Evolutionary conservation across 2,888 invertebrate genomes (phyloP).

Genomic region (Epinotia bilunana): DNA sequence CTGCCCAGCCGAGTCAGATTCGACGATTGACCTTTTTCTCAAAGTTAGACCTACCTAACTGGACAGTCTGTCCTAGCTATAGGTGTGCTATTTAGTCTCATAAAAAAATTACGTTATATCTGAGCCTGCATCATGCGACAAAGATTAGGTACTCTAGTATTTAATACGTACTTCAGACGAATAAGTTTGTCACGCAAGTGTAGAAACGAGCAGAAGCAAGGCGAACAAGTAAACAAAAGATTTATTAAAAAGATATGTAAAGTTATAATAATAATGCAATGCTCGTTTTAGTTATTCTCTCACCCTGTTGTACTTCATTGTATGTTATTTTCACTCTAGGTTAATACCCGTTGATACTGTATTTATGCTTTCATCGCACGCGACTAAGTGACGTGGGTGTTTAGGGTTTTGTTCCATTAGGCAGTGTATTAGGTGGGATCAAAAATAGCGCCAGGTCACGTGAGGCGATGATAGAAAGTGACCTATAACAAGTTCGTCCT

Average conservation of each 20-base stretch:
- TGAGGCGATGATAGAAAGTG: slow-evolving; percentile 35
- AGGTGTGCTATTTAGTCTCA: too few species aligned
- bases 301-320: slow-evolving; percentile 1
- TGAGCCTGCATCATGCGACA: too few species aligned
- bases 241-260: background rate
- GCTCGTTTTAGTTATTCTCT: background rate
- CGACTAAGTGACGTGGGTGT: slow-evolving; percentile 36
- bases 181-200: background rate
- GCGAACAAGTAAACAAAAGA: too few species aligned
- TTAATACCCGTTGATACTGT: slow-evolving; percentile 24
- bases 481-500: slow-evolving; percentile 15
- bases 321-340: slow-evolving; percentile 19
- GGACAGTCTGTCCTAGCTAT: too few species aligned
- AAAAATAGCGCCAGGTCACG: slow-evolving; percentile 41
- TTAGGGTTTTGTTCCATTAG: slow-evolving; percentile 37
- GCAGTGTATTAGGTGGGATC: slow-evolving; percentile 30
- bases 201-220: too few species aligned
- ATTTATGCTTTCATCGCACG: slow-evolving; percentile 36
- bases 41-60: too few species aligned
- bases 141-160: too few species aligned
- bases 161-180: too few species aligned
- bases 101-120: too few species aligned
- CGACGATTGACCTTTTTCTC: too few species aligned
- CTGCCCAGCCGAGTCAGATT: too few species aligned
- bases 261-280: background rate